Evolutionary conservation across 1,140 invertebrate species (phyloP).

Genomic region (Trichogramma pretiosum): DNA sequence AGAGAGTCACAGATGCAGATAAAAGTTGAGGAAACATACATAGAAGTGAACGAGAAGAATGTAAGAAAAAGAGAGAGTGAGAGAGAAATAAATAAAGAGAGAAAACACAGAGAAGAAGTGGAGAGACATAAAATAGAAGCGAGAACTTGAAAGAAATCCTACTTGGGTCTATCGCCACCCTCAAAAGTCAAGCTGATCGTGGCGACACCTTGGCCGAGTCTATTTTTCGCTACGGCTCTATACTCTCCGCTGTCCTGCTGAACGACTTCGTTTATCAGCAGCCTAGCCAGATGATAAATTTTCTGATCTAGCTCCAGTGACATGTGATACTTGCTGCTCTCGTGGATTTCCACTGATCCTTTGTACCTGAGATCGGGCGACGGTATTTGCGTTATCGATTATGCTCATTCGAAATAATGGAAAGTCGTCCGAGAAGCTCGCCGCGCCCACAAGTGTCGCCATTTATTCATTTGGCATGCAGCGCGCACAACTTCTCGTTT

Average conservation of each 20-base stretch:
- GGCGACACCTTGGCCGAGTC: conserved; percentile 81
- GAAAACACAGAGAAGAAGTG: conserved; percentile 10
- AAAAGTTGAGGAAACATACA: background rate
- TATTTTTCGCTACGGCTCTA: conserved; percentile 84
- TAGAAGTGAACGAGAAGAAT: background rate
- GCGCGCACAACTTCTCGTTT: no score
- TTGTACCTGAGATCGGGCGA: conserved; percentile 84
- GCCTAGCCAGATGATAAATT: conserved; percentile 76
- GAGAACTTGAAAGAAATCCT: conserved; percentile 39
- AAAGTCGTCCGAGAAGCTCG: no score
- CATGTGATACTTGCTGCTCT: conserved; percentile 68
- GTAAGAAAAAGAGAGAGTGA: background rate
- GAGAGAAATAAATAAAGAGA: background rate
- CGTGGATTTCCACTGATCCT: conserved; percentile 67
- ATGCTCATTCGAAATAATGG: no score
- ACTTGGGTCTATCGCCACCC: conserved; percentile 79
- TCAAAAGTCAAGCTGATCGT: conserved; percentile 95
- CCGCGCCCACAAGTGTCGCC: no score
- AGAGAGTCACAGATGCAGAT: background rate
- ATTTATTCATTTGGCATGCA: no score
- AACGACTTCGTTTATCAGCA: conserved; percentile 76
- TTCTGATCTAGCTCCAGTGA: conserved; percentile 76
- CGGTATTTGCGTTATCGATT: no score
- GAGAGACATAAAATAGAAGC: conserved; percentile 2
- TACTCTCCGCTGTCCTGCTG: conserved; percentile 87